Evolutionary conservation across 2,113 vertebrate species (phyloP).

Genomic region (Acrocephalus arundinaceus): DNA sequence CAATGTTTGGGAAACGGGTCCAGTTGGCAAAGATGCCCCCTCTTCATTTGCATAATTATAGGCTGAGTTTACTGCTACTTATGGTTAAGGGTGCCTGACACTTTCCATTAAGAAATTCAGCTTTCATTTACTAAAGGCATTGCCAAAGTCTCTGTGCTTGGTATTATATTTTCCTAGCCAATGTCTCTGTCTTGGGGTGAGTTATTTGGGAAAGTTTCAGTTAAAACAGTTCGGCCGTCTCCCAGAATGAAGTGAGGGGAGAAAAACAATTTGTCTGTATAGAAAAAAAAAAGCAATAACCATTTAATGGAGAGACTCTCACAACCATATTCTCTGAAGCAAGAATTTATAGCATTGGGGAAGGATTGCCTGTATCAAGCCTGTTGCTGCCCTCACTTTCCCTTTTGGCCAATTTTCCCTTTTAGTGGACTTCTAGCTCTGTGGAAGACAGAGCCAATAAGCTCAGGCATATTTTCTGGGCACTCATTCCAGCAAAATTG

Average conservation of each 20-base stretch:
- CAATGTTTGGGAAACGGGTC: background rate
- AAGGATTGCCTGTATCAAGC: background rate
- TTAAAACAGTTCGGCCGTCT: background rate
- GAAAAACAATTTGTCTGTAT: slow-evolving; percentile 21
- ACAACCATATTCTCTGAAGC: background rate
- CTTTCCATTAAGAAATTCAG: slow-evolving; percentile 36
- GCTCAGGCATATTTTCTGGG: background rate
- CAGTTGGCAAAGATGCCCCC: background rate
- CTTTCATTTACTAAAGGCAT: slow-evolving; percentile 34
- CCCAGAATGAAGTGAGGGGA: slow-evolving; percentile 21
- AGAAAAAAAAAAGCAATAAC: background rate
- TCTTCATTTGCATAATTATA: slow-evolving; percentile 54
- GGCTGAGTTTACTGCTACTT: slow-evolving; percentile 7
- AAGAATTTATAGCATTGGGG: background rate
- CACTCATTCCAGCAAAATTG: background rate
- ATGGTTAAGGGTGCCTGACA: slow-evolving; percentile 41
- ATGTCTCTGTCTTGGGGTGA: slow-evolving; percentile 22
- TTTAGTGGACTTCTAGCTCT: background rate
- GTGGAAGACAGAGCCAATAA: background rate
- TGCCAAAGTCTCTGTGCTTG: slow-evolving; percentile 38
- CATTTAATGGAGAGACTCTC: background rate
- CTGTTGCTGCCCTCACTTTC: background rate
- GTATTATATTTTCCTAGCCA: slow-evolving; percentile 38
- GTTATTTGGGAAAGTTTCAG: slow-evolving; percentile 53
- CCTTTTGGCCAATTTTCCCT: background rate